Conservation (phyloP, 2,797 vertebrate species). For the Champsocephalus esox region DNA sequence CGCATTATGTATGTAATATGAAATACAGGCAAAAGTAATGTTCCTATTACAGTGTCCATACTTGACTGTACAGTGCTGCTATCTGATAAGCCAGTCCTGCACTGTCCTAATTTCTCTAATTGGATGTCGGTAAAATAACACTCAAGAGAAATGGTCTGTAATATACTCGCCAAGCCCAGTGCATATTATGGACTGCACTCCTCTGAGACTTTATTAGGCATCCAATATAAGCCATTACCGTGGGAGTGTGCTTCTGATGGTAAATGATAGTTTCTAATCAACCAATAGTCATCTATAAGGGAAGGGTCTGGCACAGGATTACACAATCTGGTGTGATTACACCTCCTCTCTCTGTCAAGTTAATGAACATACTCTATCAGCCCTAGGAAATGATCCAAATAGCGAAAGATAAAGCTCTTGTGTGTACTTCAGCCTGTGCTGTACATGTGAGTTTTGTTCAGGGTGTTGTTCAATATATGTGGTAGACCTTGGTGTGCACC, state of each 20-base stretch:
- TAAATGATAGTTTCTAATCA: constrained; percentile 71
- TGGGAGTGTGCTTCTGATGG: constrained; percentile 54
- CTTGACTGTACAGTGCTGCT: constrained; percentile 53
- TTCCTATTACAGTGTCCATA: constrained; percentile 47
- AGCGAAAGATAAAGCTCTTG: background rate
- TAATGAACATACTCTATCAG: constrained; percentile 64
- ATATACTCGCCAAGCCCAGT: constrained; percentile 43
- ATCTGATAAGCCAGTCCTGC: constrained; percentile 51
- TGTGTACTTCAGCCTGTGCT: constrained; percentile 10
- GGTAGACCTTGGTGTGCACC: constrained; percentile 40
- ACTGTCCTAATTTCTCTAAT: constrained; percentile 67
- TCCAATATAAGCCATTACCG: constrained; percentile 60
- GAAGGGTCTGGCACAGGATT: constrained; percentile 55
- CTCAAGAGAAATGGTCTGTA: constrained; percentile 74
- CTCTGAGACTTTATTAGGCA: constrained; percentile 71
- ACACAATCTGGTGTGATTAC: constrained; percentile 57
- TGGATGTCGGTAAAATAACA: constrained; percentile 68
- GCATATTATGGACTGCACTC: constrained; percentile 48
- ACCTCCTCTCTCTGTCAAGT: constrained; percentile 43
- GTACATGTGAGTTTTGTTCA: constrained; percentile 9
- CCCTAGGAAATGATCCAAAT: constrained; percentile 48
- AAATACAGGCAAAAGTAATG: constrained; percentile 55
- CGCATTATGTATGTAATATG: constrained; percentile 70
- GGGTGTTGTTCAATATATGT: constrained; percentile 36
- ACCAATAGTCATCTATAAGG: constrained; percentile 57